Evolutionary conservation across 1,140 invertebrate genomes (phyloP), one percentile per base, ranked within the genome.

Genomic region (Maconellicoccus hirsutus): DNA sequence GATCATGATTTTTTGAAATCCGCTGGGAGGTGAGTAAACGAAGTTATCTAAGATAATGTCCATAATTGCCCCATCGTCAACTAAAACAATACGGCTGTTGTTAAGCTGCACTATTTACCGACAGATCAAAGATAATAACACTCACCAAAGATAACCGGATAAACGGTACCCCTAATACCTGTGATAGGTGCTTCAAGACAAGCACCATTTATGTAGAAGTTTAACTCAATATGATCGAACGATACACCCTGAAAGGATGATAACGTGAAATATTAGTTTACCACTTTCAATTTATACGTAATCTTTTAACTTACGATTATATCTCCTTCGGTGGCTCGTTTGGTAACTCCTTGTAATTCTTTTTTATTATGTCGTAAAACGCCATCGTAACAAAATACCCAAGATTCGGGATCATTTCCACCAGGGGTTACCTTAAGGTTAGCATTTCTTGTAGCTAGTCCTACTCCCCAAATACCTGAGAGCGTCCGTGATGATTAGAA

Each of bases 161-260:
- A 98, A 0, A 96, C 86, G 8, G 91, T 90, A 73, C 94, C 94
- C 79, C 90, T 91, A 71, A 97, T 87, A 80, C 92, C 94, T 72
- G 86, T 85, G 10, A 97, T 83, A n/a, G 93, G 89, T 75, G 86
- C 85, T 75, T 94, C 89, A 75, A 96, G 81, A 74, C 89, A 86
- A 78, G 89, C 89, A 4, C 96, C 96, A 83, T 98, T 98, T 21
- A 96, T 80, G 79, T 89, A 98, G 82, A 98, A 98, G 79, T 95
- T 97, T 29, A 99, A 81, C 78, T 98, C 93, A 71, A 98, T 88
- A 80, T 99, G 97, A 79, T 99, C 96, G 79, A 93, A 99, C 1
- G 92, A 88, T 21, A 99, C 81, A 66, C 96, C 89, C 88, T 90
- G 76, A 75, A 83, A 83, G 71, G 75, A 76, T 38, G 6, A 7